These are phyloP conservation scores for Caenorhabditis zanzibari DNA, from an alignment of 2,888 invertebrate species.

Conservation along the genomic window DNA sequence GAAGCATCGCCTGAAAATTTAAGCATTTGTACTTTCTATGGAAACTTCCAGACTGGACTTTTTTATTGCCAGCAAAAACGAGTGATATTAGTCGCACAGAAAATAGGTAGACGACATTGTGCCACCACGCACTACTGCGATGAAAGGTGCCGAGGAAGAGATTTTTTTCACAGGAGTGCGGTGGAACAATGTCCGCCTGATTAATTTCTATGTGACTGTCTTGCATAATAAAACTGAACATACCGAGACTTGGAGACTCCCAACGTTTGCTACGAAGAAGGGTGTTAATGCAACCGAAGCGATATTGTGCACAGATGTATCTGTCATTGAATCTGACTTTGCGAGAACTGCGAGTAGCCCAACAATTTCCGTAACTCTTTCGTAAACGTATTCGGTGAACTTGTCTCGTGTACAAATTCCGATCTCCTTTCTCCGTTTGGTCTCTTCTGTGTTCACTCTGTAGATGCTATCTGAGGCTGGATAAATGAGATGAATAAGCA, in stretches of 20 bases:
- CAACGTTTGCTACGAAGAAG: constrained; percentile 98
- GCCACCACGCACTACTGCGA: too few relatives aligned
- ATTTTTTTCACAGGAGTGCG: too few relatives aligned
- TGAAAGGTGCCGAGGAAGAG: too few relatives aligned
- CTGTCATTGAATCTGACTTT: constrained; percentile 74
- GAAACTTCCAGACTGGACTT: too few relatives aligned
- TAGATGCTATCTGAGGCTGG: constrained; percentile 96
- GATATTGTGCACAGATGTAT: constrained; percentile 89
- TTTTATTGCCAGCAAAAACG: too few relatives aligned
- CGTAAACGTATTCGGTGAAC: constrained; percentile 87
- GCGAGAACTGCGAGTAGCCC: constrained; percentile 92
- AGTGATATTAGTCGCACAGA: too few relatives aligned
- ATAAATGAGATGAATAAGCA: constrained; percentile 94
- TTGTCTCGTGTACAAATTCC: constrained; percentile 85
- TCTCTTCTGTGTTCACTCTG: constrained; percentile 52
- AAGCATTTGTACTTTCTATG: too few relatives aligned
- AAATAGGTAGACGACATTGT: too few relatives aligned
- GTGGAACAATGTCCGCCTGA: too few relatives aligned
- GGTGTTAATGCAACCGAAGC: constrained; percentile 96
- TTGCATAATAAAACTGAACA: too few relatives aligned
- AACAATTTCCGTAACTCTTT: constrained; percentile 92
- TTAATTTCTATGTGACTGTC: too few relatives aligned
- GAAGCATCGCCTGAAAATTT: constrained; percentile 88
- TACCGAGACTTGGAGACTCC: constrained; percentile 93
- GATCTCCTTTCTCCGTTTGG: constrained; percentile 24